Conservation (phyloP, 2,888 invertebrate genomes). For the Catocala sponsa region DNA sequence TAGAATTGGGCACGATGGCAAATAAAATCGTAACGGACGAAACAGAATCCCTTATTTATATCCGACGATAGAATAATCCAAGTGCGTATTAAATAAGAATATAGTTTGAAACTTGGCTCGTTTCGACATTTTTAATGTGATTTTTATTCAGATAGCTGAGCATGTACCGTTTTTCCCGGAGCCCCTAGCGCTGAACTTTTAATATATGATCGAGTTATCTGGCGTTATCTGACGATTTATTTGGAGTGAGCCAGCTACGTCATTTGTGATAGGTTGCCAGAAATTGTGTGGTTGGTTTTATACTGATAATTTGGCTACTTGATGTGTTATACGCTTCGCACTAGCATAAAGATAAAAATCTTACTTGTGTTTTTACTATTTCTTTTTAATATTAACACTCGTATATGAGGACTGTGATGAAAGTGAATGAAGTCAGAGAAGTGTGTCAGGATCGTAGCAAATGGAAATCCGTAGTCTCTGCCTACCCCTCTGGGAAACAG, state of each 20-base stretch:
- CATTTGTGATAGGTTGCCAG: constrained; percentile 8
- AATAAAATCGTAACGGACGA: not conserved
- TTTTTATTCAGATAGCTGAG: constrained; percentile 49
- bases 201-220: constrained; percentile 43
- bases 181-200: constrained; percentile 36
- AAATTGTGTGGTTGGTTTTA: not conserved
- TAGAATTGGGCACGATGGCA: too few relatives aligned
- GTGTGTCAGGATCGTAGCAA: too few relatives aligned
- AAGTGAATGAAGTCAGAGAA: too few relatives aligned
- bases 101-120: constrained; percentile 44
- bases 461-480: too few relatives aligned
- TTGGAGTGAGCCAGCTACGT: constrained; percentile 25
- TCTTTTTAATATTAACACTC: too few relatives aligned
- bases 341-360: too few relatives aligned
- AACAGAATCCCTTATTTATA: constrained; percentile 2
- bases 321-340: too few relatives aligned
- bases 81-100: constrained; percentile 44
- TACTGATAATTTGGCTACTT: not conserved
- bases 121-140: constrained; percentile 47
- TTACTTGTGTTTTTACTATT: too few relatives aligned
- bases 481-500: too few relatives aligned
- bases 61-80: constrained; percentile 16
- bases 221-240: constrained; percentile 43
- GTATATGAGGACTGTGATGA: too few relatives aligned
- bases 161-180: constrained; percentile 28